These are phyloP conservation scores for Echiichthys vipera DNA, from an alignment of 2,797 vertebrate species.

Conservation along the genomic window DNA sequence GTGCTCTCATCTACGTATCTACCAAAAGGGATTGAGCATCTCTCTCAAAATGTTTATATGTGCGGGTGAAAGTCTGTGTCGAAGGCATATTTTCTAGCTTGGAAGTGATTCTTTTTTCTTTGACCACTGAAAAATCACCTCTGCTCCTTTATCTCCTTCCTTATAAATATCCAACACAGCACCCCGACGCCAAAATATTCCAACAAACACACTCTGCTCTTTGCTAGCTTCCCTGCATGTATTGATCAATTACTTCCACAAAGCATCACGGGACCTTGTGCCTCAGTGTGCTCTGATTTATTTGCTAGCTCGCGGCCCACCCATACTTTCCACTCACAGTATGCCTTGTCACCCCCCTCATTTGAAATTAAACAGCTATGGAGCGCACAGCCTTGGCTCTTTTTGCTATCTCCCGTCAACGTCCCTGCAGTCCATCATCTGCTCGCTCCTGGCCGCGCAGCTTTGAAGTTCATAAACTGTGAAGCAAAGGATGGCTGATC, in stretches of 20 bases:
- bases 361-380: constrained; percentile 68
- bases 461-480: constrained; percentile 76
- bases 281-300: constrained; percentile 53
- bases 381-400: constrained; percentile 47
- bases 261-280: constrained; percentile 32
- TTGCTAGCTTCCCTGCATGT: constrained; percentile 15
- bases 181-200: neutral
- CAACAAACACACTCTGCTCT: constrained; percentile 33
- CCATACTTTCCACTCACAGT: constrained; percentile 34
- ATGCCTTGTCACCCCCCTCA: constrained; percentile 59
- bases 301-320: constrained; percentile 43
- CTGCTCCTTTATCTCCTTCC: neutral
- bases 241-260: constrained; percentile 59
- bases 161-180: constrained; percentile 28
- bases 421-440: constrained; percentile 67
- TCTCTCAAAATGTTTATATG: neutral
- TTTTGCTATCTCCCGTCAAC: constrained; percentile 51
- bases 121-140: constrained; percentile 4
- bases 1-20: neutral
- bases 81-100: neutral
- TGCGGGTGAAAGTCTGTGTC: neutral
- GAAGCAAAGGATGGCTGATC: constrained; percentile 73
- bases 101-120: constrained; percentile 3
- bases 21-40: neutral
- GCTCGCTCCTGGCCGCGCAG: constrained; percentile 25